phyloP scores from a whole-genome alignment of 2,888 invertebrate species.

The Gymnosoma rotundatum region DNA sequence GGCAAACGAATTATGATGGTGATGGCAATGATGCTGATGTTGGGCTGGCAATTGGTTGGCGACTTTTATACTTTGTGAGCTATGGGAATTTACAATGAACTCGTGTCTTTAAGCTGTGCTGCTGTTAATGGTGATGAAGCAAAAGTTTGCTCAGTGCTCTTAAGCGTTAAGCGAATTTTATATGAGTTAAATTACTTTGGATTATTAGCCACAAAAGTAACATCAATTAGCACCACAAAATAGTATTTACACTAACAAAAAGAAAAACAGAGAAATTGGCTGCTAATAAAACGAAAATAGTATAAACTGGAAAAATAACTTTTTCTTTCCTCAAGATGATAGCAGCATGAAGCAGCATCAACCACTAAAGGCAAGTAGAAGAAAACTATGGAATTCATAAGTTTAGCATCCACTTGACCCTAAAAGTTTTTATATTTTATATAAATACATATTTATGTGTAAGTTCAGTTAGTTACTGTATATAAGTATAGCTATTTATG shows the following conservation, averaged over 20 bases:
- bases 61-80: slow-evolving; percentile 24
- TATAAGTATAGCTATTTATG: background rate
- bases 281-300: slow-evolving; percentile 48
- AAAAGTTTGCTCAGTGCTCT: slow-evolving; percentile 70
- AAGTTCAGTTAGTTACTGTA: background rate
- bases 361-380: slow-evolving; percentile 19
- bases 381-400: slow-evolving; percentile 47
- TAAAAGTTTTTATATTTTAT: slow-evolving; percentile 20
- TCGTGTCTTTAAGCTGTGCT: slow-evolving; percentile 7
- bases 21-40: slow-evolving; percentile 6
- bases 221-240: slow-evolving; percentile 72
- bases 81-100: slow-evolving; percentile 33
- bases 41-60: slow-evolving; percentile 7
- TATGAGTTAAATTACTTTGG: slow-evolving; percentile 73
- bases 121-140: slow-evolving; percentile 65
- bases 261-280: slow-evolving; percentile 37
- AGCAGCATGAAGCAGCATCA: slow-evolving; percentile 12
- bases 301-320: slow-evolving; percentile 16
- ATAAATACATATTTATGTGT: background rate
- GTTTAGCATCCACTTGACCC: slow-evolving; percentile 62
- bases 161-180: slow-evolving; percentile 72
- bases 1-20: slow-evolving; percentile 55
- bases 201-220: slow-evolving; percentile 73
- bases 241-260: slow-evolving; percentile 63
- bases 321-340: slow-evolving; percentile 39